Evolutionary conservation across 2,888 invertebrate species (phyloP).

Genomic region (Perizoma flavofasciatum): DNA sequence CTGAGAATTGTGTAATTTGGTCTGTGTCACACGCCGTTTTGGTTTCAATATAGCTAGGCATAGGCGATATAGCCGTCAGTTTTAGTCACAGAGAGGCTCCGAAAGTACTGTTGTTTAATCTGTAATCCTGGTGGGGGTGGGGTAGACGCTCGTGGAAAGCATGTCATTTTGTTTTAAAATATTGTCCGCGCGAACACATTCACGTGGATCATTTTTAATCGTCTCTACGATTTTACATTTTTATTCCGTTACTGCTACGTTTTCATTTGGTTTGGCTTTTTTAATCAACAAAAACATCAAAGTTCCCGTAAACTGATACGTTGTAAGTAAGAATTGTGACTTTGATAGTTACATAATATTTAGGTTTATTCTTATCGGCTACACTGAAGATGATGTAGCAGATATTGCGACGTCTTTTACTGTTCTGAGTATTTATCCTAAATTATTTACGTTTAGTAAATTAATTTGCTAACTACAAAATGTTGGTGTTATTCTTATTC

Average conservation of each 20-base stretch:
- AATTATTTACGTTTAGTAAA: too few relatives aligned
- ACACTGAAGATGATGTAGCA: too few relatives aligned
- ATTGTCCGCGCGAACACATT: slow-evolving; percentile 82
- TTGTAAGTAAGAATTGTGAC: too few relatives aligned
- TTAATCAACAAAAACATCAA: slow-evolving; percentile 5
- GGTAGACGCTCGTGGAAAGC: slow-evolving; percentile 79
- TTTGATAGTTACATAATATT: too few relatives aligned
- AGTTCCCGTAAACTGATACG: too few relatives aligned
- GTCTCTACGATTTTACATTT: slow-evolving; percentile 68
- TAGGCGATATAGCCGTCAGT: neutral
- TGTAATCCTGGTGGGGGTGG: slow-evolving; percentile 49
- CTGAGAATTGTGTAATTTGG: too few relatives aligned
- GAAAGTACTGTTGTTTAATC: neutral
- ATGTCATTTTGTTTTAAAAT: slow-evolving; percentile 84
- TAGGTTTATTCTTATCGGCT: too few relatives aligned
- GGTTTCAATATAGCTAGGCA: neutral
- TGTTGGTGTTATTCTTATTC: too few relatives aligned
- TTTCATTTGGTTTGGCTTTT: slow-evolving; percentile 31
- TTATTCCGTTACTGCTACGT: slow-evolving; percentile 22
- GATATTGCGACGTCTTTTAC: too few relatives aligned
- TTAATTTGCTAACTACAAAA: too few relatives aligned
- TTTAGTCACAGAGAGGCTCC: neutral
- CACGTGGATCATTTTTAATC: slow-evolving; percentile 81
- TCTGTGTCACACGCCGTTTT: neutral
- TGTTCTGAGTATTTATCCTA: too few relatives aligned